Conservation (phyloP, 2,888 invertebrate genomes). For the Eutolmus rufibarbis region DNA sequence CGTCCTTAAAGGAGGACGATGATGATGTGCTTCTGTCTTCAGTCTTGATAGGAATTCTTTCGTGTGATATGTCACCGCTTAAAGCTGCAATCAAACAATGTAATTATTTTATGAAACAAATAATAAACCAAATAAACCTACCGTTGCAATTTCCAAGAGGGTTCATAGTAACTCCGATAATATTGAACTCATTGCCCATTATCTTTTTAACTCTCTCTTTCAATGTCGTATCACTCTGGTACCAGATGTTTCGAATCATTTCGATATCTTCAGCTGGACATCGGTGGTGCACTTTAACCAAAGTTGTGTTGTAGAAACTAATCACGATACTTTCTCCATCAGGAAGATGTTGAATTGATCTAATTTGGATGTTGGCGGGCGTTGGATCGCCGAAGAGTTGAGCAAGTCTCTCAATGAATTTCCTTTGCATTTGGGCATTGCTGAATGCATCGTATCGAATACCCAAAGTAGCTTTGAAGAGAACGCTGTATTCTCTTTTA, state of each 20-base stretch:
- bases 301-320: slow-evolving; percentile 81
- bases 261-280: slow-evolving; percentile 84
- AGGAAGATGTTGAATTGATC: slow-evolving; percentile 66
- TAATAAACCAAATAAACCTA: too few relatives aligned
- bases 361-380: slow-evolving; percentile 76
- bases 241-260: slow-evolving; percentile 73
- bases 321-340: slow-evolving; percentile 72
- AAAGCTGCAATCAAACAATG: slow-evolving; percentile 49
- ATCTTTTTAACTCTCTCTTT: slow-evolving; percentile 66
- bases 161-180: slow-evolving; percentile 65
- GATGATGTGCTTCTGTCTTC: slow-evolving; percentile 58
- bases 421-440: slow-evolving; percentile 78
- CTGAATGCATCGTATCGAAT: slow-evolving; percentile 73
- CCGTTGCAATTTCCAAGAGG: slow-evolving; percentile 67
- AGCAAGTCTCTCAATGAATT: slow-evolving; percentile 81
- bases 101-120: neutral
- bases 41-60: slow-evolving; percentile 56
- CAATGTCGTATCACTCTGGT: slow-evolving; percentile 69
- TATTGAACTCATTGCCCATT: slow-evolving; percentile 72
- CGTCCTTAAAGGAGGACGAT: slow-evolving; percentile 64
- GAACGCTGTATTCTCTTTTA: slow-evolving; percentile 73
- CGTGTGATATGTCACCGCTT: slow-evolving; percentile 55
- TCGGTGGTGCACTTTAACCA: slow-evolving; percentile 58
- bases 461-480: slow-evolving; percentile 82
- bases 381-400: slow-evolving; percentile 78